Evolutionary conservation across 2,797 vertebrate species (phyloP).

Genomic region (Oreochromis mossambicus): DNA sequence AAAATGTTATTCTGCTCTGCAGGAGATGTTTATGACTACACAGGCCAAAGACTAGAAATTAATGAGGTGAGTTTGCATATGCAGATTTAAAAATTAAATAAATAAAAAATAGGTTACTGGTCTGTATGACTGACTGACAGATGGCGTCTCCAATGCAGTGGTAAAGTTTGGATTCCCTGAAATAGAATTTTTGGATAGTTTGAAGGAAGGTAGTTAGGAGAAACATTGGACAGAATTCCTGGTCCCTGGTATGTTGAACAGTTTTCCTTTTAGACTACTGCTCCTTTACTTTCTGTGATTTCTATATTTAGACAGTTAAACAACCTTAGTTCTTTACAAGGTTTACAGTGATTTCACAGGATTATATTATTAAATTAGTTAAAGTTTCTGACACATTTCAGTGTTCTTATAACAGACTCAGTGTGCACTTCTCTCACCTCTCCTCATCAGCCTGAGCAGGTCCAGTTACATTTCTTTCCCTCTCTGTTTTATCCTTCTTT

Average conservation of each 20-base stretch:
- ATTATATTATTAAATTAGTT: rapidly evolving
- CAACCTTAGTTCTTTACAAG: neutral
- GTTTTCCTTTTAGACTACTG: neutral
- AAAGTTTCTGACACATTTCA: neutral
- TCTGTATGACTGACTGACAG: neutral
- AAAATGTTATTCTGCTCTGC: conserved; percentile 20
- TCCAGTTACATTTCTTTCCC: neutral
- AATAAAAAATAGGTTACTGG: neutral
- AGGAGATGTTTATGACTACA: conserved; percentile 81
- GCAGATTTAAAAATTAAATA: neutral
- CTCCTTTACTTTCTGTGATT: neutral
- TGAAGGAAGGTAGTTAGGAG: neutral
- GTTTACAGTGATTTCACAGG: neutral
- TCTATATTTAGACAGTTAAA: neutral
- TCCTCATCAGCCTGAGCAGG: neutral
- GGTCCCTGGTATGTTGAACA: neutral
- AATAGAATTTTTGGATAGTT: neutral
- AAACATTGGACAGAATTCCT: rapidly evolving
- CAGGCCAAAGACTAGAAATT: conserved; percentile 76
- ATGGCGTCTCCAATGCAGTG: neutral
- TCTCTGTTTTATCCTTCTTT: neutral
- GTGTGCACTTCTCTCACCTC: rapidly evolving
- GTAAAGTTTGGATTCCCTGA: neutral
- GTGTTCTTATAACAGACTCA: neutral
- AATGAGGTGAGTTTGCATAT: conserved; percentile 76